These are phyloP conservation scores for Dichetophora obliterata DNA, from an alignment of 2,888 invertebrate genomes.

Conservation along the genomic window DNA sequence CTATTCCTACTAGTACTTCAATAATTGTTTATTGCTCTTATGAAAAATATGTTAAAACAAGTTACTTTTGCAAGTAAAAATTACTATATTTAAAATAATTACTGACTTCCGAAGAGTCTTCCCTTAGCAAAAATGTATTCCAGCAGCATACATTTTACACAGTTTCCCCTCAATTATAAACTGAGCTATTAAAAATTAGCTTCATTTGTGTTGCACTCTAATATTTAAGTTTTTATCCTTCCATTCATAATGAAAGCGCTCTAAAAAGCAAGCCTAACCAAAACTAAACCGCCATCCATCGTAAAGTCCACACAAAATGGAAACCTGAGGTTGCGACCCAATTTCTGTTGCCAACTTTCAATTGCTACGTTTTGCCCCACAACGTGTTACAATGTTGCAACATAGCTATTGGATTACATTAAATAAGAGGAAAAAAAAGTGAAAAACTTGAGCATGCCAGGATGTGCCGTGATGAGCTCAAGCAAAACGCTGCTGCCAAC, in stretches of 20 bases:
- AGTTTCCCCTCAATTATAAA: too few relatives aligned
- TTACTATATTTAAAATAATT: too few relatives aligned
- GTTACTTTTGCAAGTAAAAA: too few relatives aligned
- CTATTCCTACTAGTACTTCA: too few relatives aligned
- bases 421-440: not conserved
- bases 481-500: not conserved
- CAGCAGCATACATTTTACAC: too few relatives aligned
- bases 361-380: not conserved
- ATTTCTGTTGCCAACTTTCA: not conserved
- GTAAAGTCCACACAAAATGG: conserved; percentile 8
- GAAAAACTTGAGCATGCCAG: conserved; percentile 4
- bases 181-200: conserved; percentile 6
- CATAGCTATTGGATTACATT: not conserved
- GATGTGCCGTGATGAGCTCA: not conserved
- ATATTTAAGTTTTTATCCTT: not conserved
- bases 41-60: too few relatives aligned
- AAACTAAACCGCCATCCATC: not conserved
- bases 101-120: too few relatives aligned
- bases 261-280: conserved; percentile 9
- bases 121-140: too few relatives aligned
- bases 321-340: conserved; percentile 28
- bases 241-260: conserved; percentile 21
- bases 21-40: too few relatives aligned
- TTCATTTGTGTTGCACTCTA: not conserved
- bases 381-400: conserved; percentile 23